A percentile compares a stretch with the other conserved stretches of the same genome.
Evolutionary conservation across 2,888 invertebrate species (phyloP).

Genomic region (Liposcelis brunnea): DNA sequence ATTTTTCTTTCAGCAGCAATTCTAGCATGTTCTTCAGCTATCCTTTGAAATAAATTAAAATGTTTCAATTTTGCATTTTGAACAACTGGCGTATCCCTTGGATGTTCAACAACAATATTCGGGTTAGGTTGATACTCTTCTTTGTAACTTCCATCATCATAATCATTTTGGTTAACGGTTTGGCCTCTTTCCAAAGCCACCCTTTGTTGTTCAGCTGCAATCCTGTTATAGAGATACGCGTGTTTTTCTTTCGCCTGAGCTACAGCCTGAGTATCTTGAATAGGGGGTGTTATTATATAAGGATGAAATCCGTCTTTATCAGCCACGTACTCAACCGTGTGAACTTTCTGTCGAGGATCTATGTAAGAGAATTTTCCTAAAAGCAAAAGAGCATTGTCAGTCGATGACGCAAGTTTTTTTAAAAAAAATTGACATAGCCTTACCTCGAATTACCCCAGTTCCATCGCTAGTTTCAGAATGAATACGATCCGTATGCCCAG

Average conservation of each 20-base stretch:
- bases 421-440: neutral
- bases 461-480: neutral
- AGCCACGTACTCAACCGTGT: neutral
- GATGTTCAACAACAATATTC: neutral
- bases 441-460: neutral
- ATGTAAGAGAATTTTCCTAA: neutral
- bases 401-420: neutral
- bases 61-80: neutral
- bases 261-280: neutral
- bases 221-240: neutral
- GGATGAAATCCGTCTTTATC: neutral
- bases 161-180: neutral
- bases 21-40: neutral
- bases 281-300: neutral
- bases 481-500: neutral
- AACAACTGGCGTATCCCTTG: neutral
- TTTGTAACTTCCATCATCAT: neutral
- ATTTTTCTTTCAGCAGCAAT: neutral
- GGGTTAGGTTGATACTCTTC: neutral
- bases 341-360: neutral
- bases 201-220: neutral
- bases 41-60: neutral
- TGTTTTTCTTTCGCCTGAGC: neutral
- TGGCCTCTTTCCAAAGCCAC: neutral
- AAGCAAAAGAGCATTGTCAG: neutral